Evolutionary conservation across 2,797 vertebrate species (phyloP).

Genomic region (Calcarius lapponicus): DNA sequence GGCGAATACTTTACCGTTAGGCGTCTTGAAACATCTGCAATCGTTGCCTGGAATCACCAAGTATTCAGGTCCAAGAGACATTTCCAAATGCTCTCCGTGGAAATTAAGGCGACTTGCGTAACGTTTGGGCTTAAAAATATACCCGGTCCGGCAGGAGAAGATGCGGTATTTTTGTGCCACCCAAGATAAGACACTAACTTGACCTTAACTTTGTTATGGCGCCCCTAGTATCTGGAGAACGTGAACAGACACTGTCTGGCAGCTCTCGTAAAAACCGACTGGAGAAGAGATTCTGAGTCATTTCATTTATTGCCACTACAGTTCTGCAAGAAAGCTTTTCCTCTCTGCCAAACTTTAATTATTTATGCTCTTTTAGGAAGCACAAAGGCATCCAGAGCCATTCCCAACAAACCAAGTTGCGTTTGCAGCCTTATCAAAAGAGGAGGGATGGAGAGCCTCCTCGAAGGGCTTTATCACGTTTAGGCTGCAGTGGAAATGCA

Average conservation of each 20-base stretch:
- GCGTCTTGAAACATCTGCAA: constrained; percentile 67
- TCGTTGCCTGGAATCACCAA: constrained; percentile 36
- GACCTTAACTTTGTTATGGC: constrained; percentile 99
- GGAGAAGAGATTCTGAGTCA: constrained; percentile 85
- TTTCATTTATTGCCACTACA: constrained; percentile 86
- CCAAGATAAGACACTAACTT: constrained; percentile 92
- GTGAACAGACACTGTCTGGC: constrained; percentile 85
- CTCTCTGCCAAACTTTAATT: constrained; percentile 84
- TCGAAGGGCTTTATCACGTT: constrained; percentile 66
- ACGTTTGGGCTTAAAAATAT: not conserved
- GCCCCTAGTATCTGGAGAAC: constrained; percentile 86
- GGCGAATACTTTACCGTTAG: constrained; percentile 69
- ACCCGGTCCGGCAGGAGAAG: constrained; percentile 55
- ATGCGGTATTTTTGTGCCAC: constrained; percentile 77
- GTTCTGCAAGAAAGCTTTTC: constrained; percentile 85
- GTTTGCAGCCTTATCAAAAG: constrained; percentile 62
- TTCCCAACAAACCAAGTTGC: constrained; percentile 46
- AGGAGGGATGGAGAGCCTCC: not conserved
- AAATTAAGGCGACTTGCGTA: constrained; percentile 13
- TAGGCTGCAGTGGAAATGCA: constrained; percentile 35
- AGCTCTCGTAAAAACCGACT: constrained; percentile 85
- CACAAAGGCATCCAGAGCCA: constrained; percentile 73
- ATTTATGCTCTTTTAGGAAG: constrained; percentile 84
- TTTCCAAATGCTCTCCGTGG: constrained; percentile 49
- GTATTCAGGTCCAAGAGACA: constrained; percentile 57